Percentiles rank a stretch among this genome's conserved stretches.
Conservation (phyloP, 2,113 vertebrate species). For the Pristiophorus japonicus region DNA sequence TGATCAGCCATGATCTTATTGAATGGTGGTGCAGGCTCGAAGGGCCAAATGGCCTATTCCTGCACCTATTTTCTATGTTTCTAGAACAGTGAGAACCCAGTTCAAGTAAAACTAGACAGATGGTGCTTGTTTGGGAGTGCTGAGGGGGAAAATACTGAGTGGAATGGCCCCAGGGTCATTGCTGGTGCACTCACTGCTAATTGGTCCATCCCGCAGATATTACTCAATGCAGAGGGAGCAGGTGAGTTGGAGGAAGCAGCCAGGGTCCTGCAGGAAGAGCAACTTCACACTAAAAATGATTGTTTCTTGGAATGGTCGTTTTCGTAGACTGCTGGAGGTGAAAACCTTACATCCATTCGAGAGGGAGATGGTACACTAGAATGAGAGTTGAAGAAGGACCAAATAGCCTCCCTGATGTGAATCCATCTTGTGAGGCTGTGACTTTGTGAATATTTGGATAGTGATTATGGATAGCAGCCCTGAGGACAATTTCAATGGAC, state of each 20-base stretch:
- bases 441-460: not conserved
- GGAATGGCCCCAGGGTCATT: not conserved
- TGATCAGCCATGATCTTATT: too few relatives aligned
- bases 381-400: not conserved
- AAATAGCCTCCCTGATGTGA: not conserved
- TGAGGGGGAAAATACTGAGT: not conserved
- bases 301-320: not conserved
- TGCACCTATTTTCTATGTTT: too few relatives aligned
- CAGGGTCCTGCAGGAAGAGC: not conserved
- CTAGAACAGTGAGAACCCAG: not conserved
- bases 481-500: not conserved
- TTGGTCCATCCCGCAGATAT: not conserved
- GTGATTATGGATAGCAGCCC: not conserved
- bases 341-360: not conserved
- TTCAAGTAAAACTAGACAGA: not conserved
- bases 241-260: not conserved
- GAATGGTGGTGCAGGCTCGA: too few relatives aligned
- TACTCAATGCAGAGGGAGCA: not conserved
- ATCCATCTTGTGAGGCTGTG: not conserved
- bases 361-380: not conserved
- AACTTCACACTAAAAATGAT: not conserved
- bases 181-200: not conserved
- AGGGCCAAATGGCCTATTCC: too few relatives aligned
- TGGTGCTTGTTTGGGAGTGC: not conserved
- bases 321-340: not conserved